These are phyloP conservation scores for Cerastis leucographa DNA, from an alignment of 2,888 invertebrate species.

Conservation along the genomic window DNA sequence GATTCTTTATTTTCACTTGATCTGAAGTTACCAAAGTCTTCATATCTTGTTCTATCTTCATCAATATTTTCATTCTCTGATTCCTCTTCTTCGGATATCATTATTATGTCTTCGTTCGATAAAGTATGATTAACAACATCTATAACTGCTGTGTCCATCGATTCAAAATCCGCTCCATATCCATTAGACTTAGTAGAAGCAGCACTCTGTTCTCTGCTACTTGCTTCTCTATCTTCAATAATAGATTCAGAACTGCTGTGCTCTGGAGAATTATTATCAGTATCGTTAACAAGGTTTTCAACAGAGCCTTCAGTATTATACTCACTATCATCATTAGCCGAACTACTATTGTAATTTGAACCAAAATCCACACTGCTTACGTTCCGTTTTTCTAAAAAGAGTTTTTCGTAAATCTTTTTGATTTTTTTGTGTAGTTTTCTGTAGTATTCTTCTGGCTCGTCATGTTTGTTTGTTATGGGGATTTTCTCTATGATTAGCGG, in stretches of 20 bases:
- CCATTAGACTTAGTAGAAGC: constrained; percentile 32
- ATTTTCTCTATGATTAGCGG: constrained; percentile 71
- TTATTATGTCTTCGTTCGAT: constrained; percentile 1
- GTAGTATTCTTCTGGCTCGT: constrained; percentile 71
- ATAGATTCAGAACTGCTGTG: not conserved
- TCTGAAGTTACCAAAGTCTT: not conserved
- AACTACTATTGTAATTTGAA: constrained; percentile 6
- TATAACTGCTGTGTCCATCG: constrained; percentile 10
- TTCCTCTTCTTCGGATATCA: constrained; percentile 3
- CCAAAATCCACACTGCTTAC: constrained; percentile 29
- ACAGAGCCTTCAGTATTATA: not conserved
- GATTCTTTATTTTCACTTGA: not conserved
- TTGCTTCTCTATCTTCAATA: not conserved
- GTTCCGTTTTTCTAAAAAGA: constrained; percentile 65
- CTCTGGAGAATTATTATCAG: not conserved
- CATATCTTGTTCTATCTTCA: not conserved
- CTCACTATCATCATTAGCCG: not conserved
- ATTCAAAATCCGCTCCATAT: constrained; percentile 51
- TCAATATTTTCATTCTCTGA: not conserved
- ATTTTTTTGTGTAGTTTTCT: constrained; percentile 64
- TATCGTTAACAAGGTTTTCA: not conserved
- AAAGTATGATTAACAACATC: constrained; percentile 29
- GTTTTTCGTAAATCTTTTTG: constrained; percentile 62
- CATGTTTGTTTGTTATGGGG: constrained; percentile 65
- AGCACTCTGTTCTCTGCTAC: not conserved